Conservation (phyloP, 37 sponge, comb jelly and placozoan species). For the Cladorhizidae sp. region DNA sequence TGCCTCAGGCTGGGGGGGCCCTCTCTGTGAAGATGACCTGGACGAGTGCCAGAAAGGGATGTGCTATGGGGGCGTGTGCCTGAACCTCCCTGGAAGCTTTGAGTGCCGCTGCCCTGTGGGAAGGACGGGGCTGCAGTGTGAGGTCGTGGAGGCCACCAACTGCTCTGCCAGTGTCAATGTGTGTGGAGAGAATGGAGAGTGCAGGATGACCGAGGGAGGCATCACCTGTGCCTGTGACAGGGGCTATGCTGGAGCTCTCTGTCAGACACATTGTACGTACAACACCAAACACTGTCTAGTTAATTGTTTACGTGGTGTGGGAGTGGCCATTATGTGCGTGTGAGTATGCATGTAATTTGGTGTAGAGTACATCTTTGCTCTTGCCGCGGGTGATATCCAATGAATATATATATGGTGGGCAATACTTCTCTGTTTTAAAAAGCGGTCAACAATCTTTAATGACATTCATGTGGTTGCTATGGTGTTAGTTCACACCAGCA, state of each 20-base stretch:
- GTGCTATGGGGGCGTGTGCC: slow-evolving; percentile 21
- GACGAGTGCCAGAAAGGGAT: slow-evolving; percentile 19
- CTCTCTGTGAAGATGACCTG: slow-evolving; percentile 3
- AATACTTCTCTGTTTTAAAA: no score
- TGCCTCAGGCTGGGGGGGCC: slow-evolving; percentile 29
- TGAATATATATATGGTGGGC: neutral
- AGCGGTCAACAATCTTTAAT: neutral
- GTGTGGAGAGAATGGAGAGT: slow-evolving; percentile 49
- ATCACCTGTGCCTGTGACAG: slow-evolving; percentile 3
- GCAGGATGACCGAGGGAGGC: neutral
- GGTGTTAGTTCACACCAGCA: no score
- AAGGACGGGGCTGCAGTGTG: slow-evolving; percentile 12
- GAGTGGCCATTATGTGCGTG: neutral
- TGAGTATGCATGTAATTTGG: no score
- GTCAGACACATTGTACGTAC: slow-evolving; percentile 17
- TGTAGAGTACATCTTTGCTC: no score
- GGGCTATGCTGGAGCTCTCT: slow-evolving; percentile 30
- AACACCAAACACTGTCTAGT: neutral
- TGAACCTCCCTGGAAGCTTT: slow-evolving; percentile 18
- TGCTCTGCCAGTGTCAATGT: neutral
- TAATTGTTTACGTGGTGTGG: neutral
- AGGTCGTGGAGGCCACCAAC: neutral
- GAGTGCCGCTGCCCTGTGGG: slow-evolving; percentile 16
- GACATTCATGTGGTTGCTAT: neutral
- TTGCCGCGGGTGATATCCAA: no score